Percentiles rank a stretch among this genome's conserved stretches.
Conservation (phyloP, 2,888 invertebrate species). For the Leptopilina myrica region DNA sequence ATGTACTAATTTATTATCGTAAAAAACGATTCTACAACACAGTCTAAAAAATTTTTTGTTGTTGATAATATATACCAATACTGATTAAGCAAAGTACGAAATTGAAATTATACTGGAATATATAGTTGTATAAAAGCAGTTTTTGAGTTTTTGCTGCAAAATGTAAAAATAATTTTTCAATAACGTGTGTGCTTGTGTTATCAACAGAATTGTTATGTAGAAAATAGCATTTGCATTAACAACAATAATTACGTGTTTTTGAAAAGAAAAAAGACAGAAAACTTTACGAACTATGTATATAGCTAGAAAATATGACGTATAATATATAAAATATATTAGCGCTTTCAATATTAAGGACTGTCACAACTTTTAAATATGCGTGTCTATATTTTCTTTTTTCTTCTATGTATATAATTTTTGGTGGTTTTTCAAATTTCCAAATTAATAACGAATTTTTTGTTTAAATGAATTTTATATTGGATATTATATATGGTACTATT, state of each 20-base stretch:
- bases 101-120: neutral
- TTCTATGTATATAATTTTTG: no score
- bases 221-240: conserved; percentile 27
- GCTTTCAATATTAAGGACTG: conserved; percentile 35
- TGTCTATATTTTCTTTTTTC: neutral
- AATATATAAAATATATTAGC: neutral
- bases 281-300: neutral
- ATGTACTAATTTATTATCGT: no score
- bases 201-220: conserved; percentile 4
- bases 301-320: neutral
- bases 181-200: conserved; percentile 18
- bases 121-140: neutral
- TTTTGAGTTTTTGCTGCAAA: neutral
- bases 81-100: conserved; percentile 22
- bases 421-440: neutral
- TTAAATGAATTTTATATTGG: neutral
- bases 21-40: neutral
- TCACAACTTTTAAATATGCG: neutral
- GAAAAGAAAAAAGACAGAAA: conserved; percentile 6
- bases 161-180: neutral
- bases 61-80: no score
- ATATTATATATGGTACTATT: neutral
- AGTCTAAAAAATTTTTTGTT: conserved; percentile 1
- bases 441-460: neutral
- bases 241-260: conserved; percentile 13